These are phyloP conservation scores for Erinaceus europaeus DNA, from an alignment of 2,113 vertebrate genomes.

Conservation along the genomic window DNA sequence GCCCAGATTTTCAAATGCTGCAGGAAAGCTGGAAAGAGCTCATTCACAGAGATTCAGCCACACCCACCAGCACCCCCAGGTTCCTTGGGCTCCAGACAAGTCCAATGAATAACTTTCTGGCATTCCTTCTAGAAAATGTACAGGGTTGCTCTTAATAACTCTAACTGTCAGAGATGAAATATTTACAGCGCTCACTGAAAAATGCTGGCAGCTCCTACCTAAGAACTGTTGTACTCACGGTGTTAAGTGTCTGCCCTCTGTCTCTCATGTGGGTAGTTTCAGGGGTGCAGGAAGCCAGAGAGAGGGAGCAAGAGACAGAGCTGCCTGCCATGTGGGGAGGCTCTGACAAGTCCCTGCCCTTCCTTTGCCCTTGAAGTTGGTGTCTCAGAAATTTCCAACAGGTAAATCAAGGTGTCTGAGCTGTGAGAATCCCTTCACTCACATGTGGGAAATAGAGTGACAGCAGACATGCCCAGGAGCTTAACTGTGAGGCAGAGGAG, in stretches of 20 bases:
- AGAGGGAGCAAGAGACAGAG: not conserved
- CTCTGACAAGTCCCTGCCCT: slow-evolving; percentile 60
- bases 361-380: slow-evolving; percentile 43
- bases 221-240: slow-evolving; percentile 75
- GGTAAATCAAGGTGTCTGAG: slow-evolving; percentile 27
- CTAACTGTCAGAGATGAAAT: slow-evolving; percentile 80
- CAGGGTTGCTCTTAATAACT: slow-evolving; percentile 77
- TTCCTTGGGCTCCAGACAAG: not conserved
- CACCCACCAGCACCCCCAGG: not conserved
- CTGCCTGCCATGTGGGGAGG: not conserved
- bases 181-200: slow-evolving; percentile 74
- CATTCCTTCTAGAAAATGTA: slow-evolving; percentile 75
- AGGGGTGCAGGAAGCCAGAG: not conserved
- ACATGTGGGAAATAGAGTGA: slow-evolving; percentile 10
- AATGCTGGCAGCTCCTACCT: slow-evolving; percentile 76
- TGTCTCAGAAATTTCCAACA: slow-evolving; percentile 48
- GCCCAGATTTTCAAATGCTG: too few relatives aligned
- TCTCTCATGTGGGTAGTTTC: slow-evolving; percentile 25
- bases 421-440: slow-evolving; percentile 57
- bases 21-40: too few relatives aligned
- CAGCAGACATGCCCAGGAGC: slow-evolving; percentile 38
- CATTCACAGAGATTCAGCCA: not conserved
- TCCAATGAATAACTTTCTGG: slow-evolving; percentile 55
- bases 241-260: slow-evolving; percentile 63
- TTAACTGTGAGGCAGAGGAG: slow-evolving; percentile 37